Percentiles rank a stretch among this genome's conserved stretches.
These are phyloP conservation scores for Sciurus carolinensis DNA, from an alignment of 2,797 vertebrate species.

Conservation along the genomic window DNA sequence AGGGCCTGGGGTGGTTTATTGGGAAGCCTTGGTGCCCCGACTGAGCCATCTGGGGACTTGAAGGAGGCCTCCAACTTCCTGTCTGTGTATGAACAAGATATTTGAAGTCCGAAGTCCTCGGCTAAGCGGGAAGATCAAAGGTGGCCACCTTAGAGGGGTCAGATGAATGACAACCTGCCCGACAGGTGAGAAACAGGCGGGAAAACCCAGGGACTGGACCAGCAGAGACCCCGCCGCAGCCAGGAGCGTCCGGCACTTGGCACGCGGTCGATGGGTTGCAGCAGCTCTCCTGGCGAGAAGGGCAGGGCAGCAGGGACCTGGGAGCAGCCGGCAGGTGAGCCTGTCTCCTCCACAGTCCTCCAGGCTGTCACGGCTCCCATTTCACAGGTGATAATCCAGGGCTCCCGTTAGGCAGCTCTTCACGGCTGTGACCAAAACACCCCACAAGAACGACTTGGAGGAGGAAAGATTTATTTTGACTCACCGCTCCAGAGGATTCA, in stretches of 20 bases:
- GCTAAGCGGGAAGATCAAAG: neutral
- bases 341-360: neutral
- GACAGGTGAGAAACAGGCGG: neutral
- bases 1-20: neutral
- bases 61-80: neutral
- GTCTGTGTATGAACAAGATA: neutral
- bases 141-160: neutral
- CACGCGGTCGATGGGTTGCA: accelerated
- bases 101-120: neutral
- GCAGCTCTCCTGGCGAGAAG: neutral
- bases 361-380: neutral
- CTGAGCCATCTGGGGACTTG: neutral
- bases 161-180: neutral
- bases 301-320: accelerated
- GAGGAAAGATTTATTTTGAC: no score
- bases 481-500: no score
- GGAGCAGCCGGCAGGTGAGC: accelerated
- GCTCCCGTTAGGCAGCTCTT: no score
- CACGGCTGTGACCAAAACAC: no score
- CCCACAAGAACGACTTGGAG: no score
- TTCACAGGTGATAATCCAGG: neutral
- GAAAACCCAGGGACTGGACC: neutral
- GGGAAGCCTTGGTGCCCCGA: neutral
- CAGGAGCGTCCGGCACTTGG: neutral
- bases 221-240: neutral